Percentiles rank a stretch among this genome's conserved stretches.
phyloP scores from a whole-genome alignment of 2,797 vertebrate species.

The Galago senegalensis region DNA sequence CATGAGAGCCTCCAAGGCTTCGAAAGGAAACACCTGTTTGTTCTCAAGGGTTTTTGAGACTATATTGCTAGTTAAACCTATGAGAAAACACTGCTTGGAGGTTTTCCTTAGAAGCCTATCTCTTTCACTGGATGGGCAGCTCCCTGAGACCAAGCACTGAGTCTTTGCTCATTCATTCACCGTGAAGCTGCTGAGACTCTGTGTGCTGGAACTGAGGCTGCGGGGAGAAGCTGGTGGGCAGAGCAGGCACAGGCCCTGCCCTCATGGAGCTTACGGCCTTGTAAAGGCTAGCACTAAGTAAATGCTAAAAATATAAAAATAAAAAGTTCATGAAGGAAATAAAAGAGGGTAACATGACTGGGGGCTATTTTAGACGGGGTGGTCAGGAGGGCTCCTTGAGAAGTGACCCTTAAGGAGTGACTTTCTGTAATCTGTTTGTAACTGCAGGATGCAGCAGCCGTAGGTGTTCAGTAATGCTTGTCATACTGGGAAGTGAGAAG shows the following conservation, averaged over 20 bases:
- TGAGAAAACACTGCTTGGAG: background rate
- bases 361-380: background rate
- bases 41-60: background rate
- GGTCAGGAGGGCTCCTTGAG: background rate
- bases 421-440: background rate
- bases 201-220: background rate
- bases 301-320: background rate
- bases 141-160: background rate
- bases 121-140: background rate
- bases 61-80: background rate
- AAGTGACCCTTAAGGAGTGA: background rate
- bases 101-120: background rate
- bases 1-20: background rate
- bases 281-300: background rate
- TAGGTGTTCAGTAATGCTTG: rapidly evolving
- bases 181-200: background rate
- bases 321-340: background rate
- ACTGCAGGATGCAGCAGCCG: no score
- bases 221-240: no score
- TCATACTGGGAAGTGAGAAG: rapidly evolving
- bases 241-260: background rate
- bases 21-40: background rate
- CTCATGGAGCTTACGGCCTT: background rate
- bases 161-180: background rate
- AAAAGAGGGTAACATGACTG: rapidly evolving